phyloP scores from a whole-genome alignment of 2,888 invertebrate genomes.

The Polydesmus complanatus region DNA sequence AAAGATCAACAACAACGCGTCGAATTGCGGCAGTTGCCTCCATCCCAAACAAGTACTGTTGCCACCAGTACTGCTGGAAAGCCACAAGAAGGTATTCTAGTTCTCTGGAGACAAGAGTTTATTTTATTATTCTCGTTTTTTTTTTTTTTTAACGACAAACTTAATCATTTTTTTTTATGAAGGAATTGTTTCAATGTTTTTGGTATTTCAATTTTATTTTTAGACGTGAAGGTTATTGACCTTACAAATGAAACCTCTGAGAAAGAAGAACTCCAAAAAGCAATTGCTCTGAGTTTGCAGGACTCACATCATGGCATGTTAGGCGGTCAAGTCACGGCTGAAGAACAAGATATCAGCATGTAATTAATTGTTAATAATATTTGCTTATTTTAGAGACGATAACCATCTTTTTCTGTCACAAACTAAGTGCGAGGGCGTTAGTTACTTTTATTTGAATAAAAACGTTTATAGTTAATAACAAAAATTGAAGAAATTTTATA shows the following conservation, averaged over 20 bases:
- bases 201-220: background rate
- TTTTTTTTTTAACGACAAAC: background rate
- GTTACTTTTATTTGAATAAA: too few species aligned
- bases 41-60: background rate
- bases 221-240: constrained; percentile 23
- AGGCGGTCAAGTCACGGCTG: constrained; percentile 32
- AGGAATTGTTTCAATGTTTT: background rate
- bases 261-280: constrained; percentile 33
- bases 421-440: too few species aligned
- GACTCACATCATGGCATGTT: constrained; percentile 29
- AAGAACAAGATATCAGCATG: constrained; percentile 35
- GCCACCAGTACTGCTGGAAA: background rate
- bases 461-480: too few species aligned
- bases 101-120: too few species aligned
- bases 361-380: constrained; percentile 17
- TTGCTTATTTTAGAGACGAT: background rate
- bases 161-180: background rate
- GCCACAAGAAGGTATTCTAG: background rate
- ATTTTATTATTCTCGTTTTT: background rate
- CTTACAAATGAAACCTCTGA: constrained; percentile 23
- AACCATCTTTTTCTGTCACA: too few species aligned
- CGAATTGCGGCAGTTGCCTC: background rate
- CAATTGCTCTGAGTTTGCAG: constrained; percentile 33
- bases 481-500: too few species aligned
- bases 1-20: background rate